Evolutionary conservation across 2,888 invertebrate genomes (phyloP).

Genomic region (Drosophila atripex): DNA sequence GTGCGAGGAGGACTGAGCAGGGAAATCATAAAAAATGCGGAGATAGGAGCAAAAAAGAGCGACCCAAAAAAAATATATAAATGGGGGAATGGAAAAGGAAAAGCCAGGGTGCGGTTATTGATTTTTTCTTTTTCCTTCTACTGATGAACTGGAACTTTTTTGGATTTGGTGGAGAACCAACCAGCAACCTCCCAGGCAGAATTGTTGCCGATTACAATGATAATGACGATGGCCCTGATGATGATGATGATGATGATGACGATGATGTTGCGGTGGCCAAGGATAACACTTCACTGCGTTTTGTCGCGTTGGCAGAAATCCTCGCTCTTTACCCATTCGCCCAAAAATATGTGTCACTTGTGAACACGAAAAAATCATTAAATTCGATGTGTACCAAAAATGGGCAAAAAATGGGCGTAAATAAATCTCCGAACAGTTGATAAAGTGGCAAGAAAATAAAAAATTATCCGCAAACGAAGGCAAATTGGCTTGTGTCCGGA

Average conservation of each 20-base stretch:
- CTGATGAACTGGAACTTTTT: constrained; percentile 54
- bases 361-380: constrained; percentile 42
- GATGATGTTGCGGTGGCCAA: constrained; percentile 41
- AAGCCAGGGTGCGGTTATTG: constrained; percentile 74
- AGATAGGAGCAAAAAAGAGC: constrained; percentile 13
- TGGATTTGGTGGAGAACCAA: constrained; percentile 11
- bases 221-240: constrained; percentile 28
- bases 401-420: constrained; percentile 25
- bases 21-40: constrained; percentile 26
- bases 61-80: constrained; percentile 22
- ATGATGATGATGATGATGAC: constrained; percentile 27
- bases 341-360: constrained; percentile 30
- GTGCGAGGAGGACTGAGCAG: constrained; percentile 19
- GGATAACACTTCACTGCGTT: constrained; percentile 44
- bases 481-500: constrained; percentile 26
- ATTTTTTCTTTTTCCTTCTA: constrained; percentile 55
- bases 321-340: constrained; percentile 2
- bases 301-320: constrained; percentile 68
- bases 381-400: constrained; percentile 6
- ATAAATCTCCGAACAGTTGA: constrained; percentile 32
- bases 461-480: constrained; percentile 14
- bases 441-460: constrained; percentile 17
- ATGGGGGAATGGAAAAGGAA: constrained; percentile 15
- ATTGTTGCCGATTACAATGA: constrained; percentile 28
- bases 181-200: constrained; percentile 12